Conservation (phyloP, 2,797 vertebrate species). For the Momotus momota region DNA sequence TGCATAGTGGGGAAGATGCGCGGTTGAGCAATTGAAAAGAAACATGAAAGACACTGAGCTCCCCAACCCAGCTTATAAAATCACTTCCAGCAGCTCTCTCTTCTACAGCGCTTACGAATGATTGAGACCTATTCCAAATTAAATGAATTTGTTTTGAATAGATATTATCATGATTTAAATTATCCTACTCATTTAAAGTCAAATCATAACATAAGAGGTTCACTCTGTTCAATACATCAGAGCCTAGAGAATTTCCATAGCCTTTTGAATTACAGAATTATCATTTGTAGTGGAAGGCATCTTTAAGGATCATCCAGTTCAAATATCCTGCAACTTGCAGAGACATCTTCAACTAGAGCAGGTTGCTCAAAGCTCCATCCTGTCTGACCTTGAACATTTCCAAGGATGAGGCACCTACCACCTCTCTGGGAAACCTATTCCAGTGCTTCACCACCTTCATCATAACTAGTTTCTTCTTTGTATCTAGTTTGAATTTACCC, state of each 20-base stretch:
- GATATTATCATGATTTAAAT: conserved; percentile 30
- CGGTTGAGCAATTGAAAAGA: neutral
- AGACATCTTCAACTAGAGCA: neutral
- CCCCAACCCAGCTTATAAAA: neutral
- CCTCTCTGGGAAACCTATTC: neutral
- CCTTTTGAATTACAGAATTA: neutral
- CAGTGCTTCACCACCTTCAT: neutral
- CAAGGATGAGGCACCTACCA: neutral
- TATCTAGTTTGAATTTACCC: neutral
- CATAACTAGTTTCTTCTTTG: neutral
- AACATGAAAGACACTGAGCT: neutral
- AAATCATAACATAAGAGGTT: neutral
- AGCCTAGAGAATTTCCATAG: neutral
- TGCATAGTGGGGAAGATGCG: neutral
- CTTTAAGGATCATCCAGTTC: neutral
- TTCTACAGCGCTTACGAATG: neutral
- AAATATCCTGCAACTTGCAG: neutral
- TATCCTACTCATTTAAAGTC: neutral
- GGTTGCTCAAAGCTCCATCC: neutral
- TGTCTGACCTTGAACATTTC: neutral
- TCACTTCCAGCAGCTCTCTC: neutral
- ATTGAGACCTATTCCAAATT: neutral
- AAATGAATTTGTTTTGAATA: neutral
- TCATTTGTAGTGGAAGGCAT: neutral
- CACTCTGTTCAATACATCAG: neutral